Conservation (phyloP, 2,888 invertebrate species). For the Aplocera efformata region DNA sequence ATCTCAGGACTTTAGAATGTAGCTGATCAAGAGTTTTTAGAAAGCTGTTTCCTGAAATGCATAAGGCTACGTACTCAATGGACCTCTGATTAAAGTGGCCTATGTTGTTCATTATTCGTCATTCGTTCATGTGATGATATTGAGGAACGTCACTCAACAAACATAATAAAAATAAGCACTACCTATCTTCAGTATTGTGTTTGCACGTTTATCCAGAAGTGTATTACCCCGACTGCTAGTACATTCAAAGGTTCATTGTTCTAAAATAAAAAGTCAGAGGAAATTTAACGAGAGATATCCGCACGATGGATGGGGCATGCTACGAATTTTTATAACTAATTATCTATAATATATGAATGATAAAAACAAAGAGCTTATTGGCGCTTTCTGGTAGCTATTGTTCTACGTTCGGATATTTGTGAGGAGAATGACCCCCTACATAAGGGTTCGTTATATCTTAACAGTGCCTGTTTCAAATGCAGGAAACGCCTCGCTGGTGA, state of each 20-base stretch:
- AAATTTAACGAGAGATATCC: slow-evolving; percentile 70
- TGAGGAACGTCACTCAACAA: no score
- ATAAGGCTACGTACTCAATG: no score
- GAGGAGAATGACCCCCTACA: slow-evolving; percentile 68
- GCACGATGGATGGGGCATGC: slow-evolving; percentile 47
- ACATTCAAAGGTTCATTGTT: slow-evolving; percentile 62
- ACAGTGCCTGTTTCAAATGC: slow-evolving; percentile 57
- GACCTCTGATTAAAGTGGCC: no score
- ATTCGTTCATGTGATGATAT: no score
- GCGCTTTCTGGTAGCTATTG: slow-evolving; percentile 68
- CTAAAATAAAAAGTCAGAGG: slow-evolving; percentile 50
- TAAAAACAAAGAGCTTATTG: slow-evolving; percentile 69
- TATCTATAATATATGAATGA: slow-evolving; percentile 51
- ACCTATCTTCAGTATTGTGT: slow-evolving; percentile 5
- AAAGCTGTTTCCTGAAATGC: slow-evolving; percentile 42
- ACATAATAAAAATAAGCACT: no score
- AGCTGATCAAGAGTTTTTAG: slow-evolving; percentile 46
- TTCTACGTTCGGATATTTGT: slow-evolving; percentile 45
- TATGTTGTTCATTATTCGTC: no score
- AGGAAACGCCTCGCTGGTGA: slow-evolving; percentile 56
- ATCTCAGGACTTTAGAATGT: slow-evolving; percentile 30
- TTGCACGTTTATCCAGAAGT: slow-evolving; percentile 10
- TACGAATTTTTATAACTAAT: slow-evolving; percentile 72
- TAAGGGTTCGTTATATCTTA: slow-evolving; percentile 58
- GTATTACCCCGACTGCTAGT: slow-evolving; percentile 25